Conservation (phyloP, 2,888 invertebrate species). For the Caenorhabditis sp. region DNA sequence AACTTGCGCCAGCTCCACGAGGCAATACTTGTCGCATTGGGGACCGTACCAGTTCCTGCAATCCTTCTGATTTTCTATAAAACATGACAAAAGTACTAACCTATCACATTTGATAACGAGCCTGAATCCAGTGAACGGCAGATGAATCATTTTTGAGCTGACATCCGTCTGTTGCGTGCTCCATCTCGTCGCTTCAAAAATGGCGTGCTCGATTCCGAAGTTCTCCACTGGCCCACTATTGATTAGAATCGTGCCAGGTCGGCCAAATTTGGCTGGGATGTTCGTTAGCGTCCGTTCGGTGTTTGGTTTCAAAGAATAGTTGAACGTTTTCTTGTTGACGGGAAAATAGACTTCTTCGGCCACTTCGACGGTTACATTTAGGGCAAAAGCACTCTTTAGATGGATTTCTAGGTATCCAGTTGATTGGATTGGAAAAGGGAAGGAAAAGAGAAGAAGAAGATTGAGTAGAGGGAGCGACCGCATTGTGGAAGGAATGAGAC, state of each 20-base stretch:
- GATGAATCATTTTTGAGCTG: background rate
- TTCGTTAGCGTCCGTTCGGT: background rate
- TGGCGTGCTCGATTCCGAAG: background rate
- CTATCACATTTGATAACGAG: slow-evolving; percentile 9
- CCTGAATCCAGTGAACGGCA: slow-evolving; percentile 22
- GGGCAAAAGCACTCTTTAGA: slow-evolving; percentile 1
- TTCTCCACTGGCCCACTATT: slow-evolving; percentile 4
- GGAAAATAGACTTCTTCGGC: slow-evolving; percentile 11
- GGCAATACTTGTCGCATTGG: slow-evolving; percentile 18
- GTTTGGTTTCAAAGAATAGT: background rate
- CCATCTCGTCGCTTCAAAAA: slow-evolving; percentile 5
- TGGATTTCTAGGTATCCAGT: slow-evolving; percentile 10
- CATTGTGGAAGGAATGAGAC: too few relatives aligned
- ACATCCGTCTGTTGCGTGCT: background rate
- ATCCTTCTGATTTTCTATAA: too few relatives aligned
- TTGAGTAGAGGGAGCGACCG: too few relatives aligned
- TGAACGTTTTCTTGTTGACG: background rate
- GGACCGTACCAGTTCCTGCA: slow-evolving; percentile 27
- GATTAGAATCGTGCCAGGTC: background rate
- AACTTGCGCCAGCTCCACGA: slow-evolving; percentile 15
- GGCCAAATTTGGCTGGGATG: slow-evolving; percentile 5
- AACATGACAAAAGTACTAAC: background rate
- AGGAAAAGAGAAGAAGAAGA: background rate
- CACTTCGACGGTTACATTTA: slow-evolving; percentile 12
- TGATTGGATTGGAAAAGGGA: background rate